A percentile compares a stretch with the other conserved stretches of the same genome.
Evolutionary conservation across 53 echinoderm and acorn worm genomes (phyloP).

Genomic region (Antedon mediterranea): DNA sequence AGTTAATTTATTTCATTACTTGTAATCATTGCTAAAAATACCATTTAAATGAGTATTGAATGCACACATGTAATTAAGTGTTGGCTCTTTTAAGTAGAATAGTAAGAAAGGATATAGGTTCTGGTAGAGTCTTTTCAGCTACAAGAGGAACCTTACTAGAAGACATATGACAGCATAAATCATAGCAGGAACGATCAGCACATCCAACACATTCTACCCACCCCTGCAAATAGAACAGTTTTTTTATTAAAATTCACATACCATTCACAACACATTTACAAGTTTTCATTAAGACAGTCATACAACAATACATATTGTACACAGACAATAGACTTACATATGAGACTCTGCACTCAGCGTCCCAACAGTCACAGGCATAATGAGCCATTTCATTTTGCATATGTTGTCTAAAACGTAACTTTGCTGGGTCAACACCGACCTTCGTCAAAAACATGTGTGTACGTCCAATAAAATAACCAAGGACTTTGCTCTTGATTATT

Average conservation of each 20-base stretch:
- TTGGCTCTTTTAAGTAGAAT: too few species aligned
- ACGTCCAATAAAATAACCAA: conserved; percentile 83
- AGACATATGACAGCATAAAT: conserved; percentile 53
- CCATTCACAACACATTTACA: too few species aligned
- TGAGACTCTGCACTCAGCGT: conserved; percentile 86
- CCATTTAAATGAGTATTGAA: background rate
- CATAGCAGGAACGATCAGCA: conserved; percentile 95
- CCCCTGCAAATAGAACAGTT: conserved; percentile 32
- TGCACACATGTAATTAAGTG: background rate
- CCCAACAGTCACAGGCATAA: conserved; percentile 90
- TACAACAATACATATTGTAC: too few species aligned
- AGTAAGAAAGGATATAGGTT: conserved; percentile 85
- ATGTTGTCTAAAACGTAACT: conserved; percentile 88
- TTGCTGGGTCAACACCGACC: conserved; percentile 68
- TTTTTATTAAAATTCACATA: background rate
- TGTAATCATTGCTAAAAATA: background rate
- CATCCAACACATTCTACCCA: conserved; percentile 98
- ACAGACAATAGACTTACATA: conserved; percentile 41
- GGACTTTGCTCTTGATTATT: conserved; percentile 62
- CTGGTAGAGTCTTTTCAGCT: conserved; percentile 79
- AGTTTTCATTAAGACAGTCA: too few species aligned
- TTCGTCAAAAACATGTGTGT: conserved; percentile 63
- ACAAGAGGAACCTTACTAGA: conserved; percentile 66
- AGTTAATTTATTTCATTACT: background rate
- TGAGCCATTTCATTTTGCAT: conserved; percentile 98